Evolutionary conservation across 2,113 vertebrate genomes (phyloP).

Genomic region (Neolamprologus longior): DNA sequence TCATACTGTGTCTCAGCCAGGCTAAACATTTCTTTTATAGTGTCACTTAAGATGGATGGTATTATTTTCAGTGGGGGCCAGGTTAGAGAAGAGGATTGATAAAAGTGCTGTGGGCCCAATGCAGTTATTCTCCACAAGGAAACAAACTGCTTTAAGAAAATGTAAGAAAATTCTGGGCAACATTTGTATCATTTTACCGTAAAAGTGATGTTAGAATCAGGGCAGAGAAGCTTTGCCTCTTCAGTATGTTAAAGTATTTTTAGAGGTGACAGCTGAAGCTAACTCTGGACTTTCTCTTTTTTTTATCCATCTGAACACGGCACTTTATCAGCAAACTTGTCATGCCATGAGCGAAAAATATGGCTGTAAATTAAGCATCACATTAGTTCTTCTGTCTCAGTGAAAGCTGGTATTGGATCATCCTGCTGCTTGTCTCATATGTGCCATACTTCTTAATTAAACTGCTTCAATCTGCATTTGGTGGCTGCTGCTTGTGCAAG

Average conservation of each 20-base stretch:
- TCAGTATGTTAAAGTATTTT: neutral
- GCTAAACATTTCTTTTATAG: neutral
- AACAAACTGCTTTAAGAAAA: neutral
- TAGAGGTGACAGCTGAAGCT: neutral
- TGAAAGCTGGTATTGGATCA: neutral
- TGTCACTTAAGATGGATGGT: neutral
- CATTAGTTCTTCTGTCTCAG: neutral
- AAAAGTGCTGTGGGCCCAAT: neutral
- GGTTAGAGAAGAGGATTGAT: neutral
- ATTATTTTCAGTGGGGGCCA: neutral
- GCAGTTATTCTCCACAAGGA: neutral
- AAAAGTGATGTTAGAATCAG: neutral
- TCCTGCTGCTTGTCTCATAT: neutral
- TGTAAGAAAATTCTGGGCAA: neutral
- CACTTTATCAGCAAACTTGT: neutral
- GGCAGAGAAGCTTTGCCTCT: neutral
- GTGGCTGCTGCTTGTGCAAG: neutral
- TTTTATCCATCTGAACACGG: neutral
- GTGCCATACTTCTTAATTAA: neutral
- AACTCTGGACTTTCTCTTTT: neutral
- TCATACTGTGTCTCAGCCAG: neutral
- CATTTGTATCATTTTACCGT: rapidly evolving
- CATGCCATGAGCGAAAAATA: rapidly evolving
- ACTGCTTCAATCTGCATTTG: neutral
- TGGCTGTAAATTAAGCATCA: neutral